A percentile compares a stretch with the other conserved stretches of the same genome.
phyloP scores from a whole-genome alignment of 1,140 invertebrate genomes.

The Nomia melanderi region DNA sequence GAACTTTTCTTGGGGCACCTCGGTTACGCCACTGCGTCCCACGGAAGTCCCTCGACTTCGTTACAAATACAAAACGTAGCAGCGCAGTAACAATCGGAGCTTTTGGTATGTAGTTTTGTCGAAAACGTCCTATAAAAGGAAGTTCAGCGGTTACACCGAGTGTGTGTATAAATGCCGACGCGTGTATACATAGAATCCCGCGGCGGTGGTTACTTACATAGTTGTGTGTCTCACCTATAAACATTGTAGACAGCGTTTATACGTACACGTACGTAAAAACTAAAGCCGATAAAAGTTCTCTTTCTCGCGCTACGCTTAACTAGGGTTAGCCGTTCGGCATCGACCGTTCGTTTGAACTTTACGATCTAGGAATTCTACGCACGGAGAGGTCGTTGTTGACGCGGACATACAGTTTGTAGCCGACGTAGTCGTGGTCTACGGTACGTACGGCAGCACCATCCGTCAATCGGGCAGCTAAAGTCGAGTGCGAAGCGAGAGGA shows the following conservation, averaged over 20 bases:
- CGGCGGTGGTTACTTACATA: too few relatives aligned
- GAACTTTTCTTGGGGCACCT: not conserved
- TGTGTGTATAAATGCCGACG: slow-evolving; percentile 48
- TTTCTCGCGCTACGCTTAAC: slow-evolving; percentile 51
- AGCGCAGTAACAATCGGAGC: slow-evolving; percentile 50
- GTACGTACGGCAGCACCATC: not conserved
- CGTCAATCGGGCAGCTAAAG: not conserved
- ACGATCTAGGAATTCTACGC: not conserved
- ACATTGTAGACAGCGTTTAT: slow-evolving; percentile 51
- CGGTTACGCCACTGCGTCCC: slow-evolving; percentile 7
- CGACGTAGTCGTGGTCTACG: not conserved
- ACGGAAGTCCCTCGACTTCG: slow-evolving; percentile 18
- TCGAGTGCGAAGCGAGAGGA: not conserved
- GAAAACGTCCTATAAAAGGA: slow-evolving; percentile 63
- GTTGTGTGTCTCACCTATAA: slow-evolving; percentile 32
- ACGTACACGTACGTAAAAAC: slow-evolving; percentile 23
- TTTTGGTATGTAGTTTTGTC: slow-evolving; percentile 13
- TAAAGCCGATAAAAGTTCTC: slow-evolving; percentile 58
- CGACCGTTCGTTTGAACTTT: not conserved
- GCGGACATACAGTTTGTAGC: not conserved
- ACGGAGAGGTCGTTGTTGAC: not conserved
- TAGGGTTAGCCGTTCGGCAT: slow-evolving; percentile 60
- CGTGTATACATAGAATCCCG: slow-evolving; percentile 49
- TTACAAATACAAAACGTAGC: slow-evolving; percentile 57
- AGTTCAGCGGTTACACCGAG: slow-evolving; percentile 43